phyloP scores from a whole-genome alignment of 2,113 vertebrate species.

The Rhea pennata region DNA sequence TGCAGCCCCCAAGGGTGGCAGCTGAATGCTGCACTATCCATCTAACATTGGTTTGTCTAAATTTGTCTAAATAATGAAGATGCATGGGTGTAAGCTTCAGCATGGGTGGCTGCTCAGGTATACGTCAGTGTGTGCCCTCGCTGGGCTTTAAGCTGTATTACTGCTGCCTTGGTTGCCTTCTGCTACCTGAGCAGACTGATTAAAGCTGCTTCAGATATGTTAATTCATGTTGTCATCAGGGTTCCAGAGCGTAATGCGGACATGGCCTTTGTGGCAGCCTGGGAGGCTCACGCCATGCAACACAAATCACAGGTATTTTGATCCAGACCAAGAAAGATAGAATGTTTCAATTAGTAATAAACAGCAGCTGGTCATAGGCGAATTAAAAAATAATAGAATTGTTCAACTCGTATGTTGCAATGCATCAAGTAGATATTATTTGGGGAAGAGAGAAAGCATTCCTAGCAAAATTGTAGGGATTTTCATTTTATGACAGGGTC shows the following conservation, averaged over 20 bases:
- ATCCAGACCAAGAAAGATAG: conserved; percentile 3
- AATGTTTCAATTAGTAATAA: conserved; percentile 40
- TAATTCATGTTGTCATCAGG: rapidly evolving
- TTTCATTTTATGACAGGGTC: neutral
- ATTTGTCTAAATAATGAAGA: neutral
- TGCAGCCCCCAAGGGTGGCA: neutral
- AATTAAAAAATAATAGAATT: conserved; percentile 35
- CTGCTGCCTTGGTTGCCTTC: neutral
- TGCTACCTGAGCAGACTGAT: neutral
- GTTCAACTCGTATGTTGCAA: neutral
- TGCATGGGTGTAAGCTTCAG: neutral
- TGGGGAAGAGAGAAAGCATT: neutral
- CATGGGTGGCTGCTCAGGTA: neutral
- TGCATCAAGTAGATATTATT: neutral
- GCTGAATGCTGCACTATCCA: neutral
- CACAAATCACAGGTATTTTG: neutral
- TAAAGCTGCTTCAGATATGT: neutral
- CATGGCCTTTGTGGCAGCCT: neutral
- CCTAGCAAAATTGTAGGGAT: neutral
- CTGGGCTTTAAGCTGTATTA: neutral
- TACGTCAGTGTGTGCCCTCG: rapidly evolving
- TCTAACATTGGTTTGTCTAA: rapidly evolving
- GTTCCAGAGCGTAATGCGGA: neutral
- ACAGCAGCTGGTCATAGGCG: conserved; percentile 10
- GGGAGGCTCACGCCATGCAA: neutral